Evolutionary conservation across 1,140 invertebrate species (phyloP).

Genomic region (Drosophila lowei): DNA sequence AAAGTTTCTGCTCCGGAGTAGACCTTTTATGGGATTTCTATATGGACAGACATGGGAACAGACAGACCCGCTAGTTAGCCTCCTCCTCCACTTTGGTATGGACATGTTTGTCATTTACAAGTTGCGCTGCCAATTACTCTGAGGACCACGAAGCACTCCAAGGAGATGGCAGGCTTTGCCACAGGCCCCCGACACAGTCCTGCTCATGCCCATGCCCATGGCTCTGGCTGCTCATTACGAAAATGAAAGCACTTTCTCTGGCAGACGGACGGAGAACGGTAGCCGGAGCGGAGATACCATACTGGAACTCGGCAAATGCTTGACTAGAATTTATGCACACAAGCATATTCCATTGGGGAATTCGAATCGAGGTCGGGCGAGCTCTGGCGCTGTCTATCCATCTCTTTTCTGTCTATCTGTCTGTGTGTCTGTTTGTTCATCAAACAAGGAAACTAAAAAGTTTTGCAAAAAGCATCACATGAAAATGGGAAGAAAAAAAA

Average conservation of each 20-base stretch:
- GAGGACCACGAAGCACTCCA: slow-evolving; percentile 22
- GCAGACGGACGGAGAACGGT: slow-evolving; percentile 19
- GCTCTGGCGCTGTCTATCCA: slow-evolving; percentile 17
- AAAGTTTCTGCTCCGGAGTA: slow-evolving; percentile 54
- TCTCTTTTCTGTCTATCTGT: slow-evolving; percentile 26
- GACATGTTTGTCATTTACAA: slow-evolving; percentile 61
- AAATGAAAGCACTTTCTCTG: slow-evolving; percentile 65
- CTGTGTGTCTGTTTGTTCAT: slow-evolving; percentile 62
- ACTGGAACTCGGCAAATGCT: slow-evolving; percentile 18
- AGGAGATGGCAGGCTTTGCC: slow-evolving; percentile 7
- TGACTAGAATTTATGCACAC: slow-evolving; percentile 70
- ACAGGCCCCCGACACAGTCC: background rate
- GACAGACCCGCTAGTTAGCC: slow-evolving; percentile 4
- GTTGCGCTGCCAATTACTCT: slow-evolving; percentile 59
- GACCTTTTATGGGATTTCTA: slow-evolving; percentile 66
- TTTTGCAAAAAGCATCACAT: slow-evolving; percentile 65
- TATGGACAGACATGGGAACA: slow-evolving; percentile 39
- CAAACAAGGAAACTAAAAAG: slow-evolving; percentile 74
- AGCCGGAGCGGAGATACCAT: too few species aligned
- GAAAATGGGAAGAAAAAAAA: slow-evolving; percentile 41
- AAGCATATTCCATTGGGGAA: slow-evolving; percentile 73
- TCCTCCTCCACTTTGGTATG: slow-evolving; percentile 12
- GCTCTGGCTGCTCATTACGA: slow-evolving; percentile 65
- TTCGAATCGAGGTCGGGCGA: slow-evolving; percentile 43
- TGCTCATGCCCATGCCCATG: slow-evolving; percentile 1